Base-by-base conservation (phyloP, 2,888 invertebrate genomes). In the Caenorhabditis sp. region DNA sequence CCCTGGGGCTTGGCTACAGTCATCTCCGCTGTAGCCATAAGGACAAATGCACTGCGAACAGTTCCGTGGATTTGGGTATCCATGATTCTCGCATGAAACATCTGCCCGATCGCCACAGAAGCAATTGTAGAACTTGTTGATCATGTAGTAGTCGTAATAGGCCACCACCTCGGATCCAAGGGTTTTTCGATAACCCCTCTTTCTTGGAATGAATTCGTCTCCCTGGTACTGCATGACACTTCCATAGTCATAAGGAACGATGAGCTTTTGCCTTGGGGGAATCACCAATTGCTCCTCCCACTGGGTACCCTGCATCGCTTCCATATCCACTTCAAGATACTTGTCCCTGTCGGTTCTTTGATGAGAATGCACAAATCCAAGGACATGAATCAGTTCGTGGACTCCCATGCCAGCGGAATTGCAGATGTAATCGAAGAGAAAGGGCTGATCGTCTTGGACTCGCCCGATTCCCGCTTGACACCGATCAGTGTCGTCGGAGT, bases 31-130 rank as follows among this genome's bases (percentile, higher is more conserved):
- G n/a, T 22, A 74, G 26, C 74, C 74, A 6, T 20, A 50, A 5
- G 74, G 74, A 60, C 74, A 74, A 28, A 64, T 74, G 20, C 74
- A 74, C 37, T 60, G 15, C 11, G 74, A 65, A 40, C 74, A 74
- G 24, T 74, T 65, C 1, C 50, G 15, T 3, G 74, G 74, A 22
- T 74, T 74, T 2, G 58, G 58, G 24, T 74, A 74, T 6, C 74
- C 74, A 15, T 28, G 13, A 22, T 74, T 74, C n/a, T 60, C 15
- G 13, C 74, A 74, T 8, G 11, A 11, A 2, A 40, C 13, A 13
- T 13, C 18, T 4, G 9, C 32, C 4, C 4, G 32, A 6, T 32
- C 9, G 18, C 1, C 35, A 18, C 74, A 74, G 8, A 32, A 60
- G 20, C 74, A 74, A 6, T 65, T 15, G 40, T 74, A 74, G 40